Evolutionary conservation across 1,140 invertebrate genomes (phyloP).

Genomic region (Pectinophora gossypiella): DNA sequence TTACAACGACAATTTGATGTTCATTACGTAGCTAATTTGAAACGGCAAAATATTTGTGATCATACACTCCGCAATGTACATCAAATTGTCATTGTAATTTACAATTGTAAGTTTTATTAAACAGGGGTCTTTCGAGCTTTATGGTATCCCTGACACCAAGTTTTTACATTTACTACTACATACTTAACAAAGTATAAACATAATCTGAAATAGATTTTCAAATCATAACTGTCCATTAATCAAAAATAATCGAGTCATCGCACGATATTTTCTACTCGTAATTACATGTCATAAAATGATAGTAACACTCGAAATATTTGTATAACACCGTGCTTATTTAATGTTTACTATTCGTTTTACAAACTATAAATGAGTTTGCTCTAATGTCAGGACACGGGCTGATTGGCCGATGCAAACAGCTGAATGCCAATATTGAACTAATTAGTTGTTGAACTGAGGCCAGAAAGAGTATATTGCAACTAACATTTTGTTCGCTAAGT

Average conservation of each 20-base stretch:
- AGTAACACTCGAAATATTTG: neutral
- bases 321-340: neutral
- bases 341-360: neutral
- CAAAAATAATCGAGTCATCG: neutral
- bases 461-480: neutral
- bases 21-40: too few relatives aligned
- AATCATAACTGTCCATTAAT: neutral
- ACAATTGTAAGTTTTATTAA: too few relatives aligned
- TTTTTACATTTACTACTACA: too few relatives aligned
- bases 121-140: too few relatives aligned
- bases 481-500: too few relatives aligned
- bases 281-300: neutral
- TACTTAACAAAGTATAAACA: too few relatives aligned
- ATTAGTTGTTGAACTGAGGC: neutral
- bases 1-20: too few relatives aligned
- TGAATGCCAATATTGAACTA: neutral
- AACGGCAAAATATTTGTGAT: too few relatives aligned
- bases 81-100: too few relatives aligned
- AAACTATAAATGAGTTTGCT: neutral
- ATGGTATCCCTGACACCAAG: too few relatives aligned
- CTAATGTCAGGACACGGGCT: neutral
- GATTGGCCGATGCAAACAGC: neutral
- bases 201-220: neutral
- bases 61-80: too few relatives aligned
- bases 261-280: neutral